These are phyloP conservation scores for Tenualosa ilisha DNA, from an alignment of 2,797 vertebrate species.

Conservation along the genomic window DNA sequence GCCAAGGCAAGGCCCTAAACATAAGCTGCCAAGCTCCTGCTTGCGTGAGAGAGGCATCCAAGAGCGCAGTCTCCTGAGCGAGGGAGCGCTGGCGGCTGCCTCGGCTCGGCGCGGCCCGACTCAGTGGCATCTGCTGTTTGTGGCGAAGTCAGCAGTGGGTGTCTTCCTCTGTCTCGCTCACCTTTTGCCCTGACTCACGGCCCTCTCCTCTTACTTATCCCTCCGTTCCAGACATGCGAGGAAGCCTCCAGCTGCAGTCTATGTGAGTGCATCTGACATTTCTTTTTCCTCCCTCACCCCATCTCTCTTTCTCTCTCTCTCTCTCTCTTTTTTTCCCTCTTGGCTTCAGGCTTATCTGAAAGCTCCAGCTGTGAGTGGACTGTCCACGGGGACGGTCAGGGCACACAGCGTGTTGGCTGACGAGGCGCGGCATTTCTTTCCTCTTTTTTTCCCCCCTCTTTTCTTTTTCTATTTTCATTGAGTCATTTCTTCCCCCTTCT, in stretches of 20 bases:
- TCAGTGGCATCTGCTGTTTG: neutral
- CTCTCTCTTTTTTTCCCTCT: conserved; percentile 46
- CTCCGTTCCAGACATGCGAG: neutral
- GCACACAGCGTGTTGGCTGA: conserved; percentile 62
- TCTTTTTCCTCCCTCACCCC: conserved; percentile 32
- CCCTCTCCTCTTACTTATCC: neutral
- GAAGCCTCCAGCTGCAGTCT: conserved; percentile 11
- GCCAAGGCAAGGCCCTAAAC: neutral
- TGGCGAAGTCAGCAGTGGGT: neutral
- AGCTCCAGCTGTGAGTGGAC: conserved; percentile 69
- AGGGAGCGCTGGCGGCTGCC: neutral
- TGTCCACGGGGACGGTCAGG: conserved; percentile 64
- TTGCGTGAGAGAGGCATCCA: neutral
- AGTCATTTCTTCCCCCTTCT: conserved; percentile 49
- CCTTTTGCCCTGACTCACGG: neutral
- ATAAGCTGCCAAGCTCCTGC: neutral
- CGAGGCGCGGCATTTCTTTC: conserved; percentile 53
- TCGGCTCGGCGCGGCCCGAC: neutral
- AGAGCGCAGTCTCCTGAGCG: neutral
- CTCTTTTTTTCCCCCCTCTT: conserved; percentile 22
- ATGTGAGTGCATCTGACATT: conserved; percentile 17
- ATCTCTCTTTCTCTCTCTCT: conserved; percentile 15
- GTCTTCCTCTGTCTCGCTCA: conserved; percentile 19
- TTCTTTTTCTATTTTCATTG: conserved; percentile 53
- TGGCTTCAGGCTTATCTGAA: conserved; percentile 73